Percentiles rank a stretch among this genome's conserved stretches.
phyloP scores from a whole-genome alignment of 2,113 vertebrate genomes.

The Lasiurus cinereus region DNA sequence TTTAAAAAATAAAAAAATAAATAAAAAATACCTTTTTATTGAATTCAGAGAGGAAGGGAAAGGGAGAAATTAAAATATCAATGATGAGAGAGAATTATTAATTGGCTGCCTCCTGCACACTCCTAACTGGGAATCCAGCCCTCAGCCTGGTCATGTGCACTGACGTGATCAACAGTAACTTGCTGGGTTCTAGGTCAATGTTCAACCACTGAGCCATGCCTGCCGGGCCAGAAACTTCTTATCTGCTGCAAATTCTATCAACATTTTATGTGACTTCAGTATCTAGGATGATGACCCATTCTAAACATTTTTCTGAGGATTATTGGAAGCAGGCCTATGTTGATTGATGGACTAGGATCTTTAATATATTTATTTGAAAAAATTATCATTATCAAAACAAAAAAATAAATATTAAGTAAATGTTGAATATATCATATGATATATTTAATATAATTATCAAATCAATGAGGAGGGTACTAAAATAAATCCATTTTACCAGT shows the following conservation, averaged over 20 bases:
- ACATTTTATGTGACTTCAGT: not conserved
- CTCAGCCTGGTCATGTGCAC: too few relatives aligned
- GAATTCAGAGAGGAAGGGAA: too few relatives aligned
- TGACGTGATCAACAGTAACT: too few relatives aligned
- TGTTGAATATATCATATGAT: not conserved
- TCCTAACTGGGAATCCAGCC: too few relatives aligned
- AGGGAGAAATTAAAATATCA: too few relatives aligned
- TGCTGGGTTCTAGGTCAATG: too few relatives aligned
- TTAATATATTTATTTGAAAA: not conserved
- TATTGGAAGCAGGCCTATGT: not conserved
- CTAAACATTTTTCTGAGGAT: not conserved
- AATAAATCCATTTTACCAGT: not conserved
- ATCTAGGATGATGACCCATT: not conserved
- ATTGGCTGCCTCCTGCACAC: too few relatives aligned
- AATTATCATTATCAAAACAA: not conserved
- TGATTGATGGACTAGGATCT: not conserved
- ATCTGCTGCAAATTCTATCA: not conserved
- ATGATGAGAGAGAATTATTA: too few relatives aligned
- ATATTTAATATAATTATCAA: not conserved
- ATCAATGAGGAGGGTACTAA: not conserved
- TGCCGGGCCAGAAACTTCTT: too few relatives aligned
- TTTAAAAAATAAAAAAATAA: too few relatives aligned
- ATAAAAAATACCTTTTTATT: too few relatives aligned
- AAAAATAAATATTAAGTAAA: not conserved
- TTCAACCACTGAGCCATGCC: too few relatives aligned